These are phyloP conservation scores for Oligia strigilis DNA, from an alignment of 2,888 invertebrate species.

Conservation along the genomic window DNA sequence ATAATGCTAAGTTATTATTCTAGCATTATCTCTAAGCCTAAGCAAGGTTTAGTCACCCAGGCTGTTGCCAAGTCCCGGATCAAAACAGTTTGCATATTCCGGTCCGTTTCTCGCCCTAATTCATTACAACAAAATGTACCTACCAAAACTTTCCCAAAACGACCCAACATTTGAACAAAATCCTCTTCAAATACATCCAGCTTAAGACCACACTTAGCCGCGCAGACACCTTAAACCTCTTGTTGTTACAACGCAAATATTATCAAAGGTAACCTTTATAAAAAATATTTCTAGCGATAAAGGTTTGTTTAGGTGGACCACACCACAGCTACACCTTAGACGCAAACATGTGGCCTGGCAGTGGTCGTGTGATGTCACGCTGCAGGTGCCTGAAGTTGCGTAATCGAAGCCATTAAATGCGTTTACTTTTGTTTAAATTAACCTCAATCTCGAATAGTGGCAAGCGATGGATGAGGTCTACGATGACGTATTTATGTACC, in stretches of 20 bases:
- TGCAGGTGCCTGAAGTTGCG: not conserved
- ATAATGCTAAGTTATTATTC: slow-evolving; percentile 21
- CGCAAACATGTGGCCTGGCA: not conserved
- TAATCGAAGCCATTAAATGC: not conserved
- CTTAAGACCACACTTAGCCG: slow-evolving; percentile 18
- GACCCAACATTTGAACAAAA: slow-evolving; percentile 22
- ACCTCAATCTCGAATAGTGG: not conserved
- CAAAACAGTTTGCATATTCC: slow-evolving; percentile 41
- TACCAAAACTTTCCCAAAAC: slow-evolving; percentile 32
- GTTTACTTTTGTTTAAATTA: not conserved
- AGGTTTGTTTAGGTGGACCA: not conserved
- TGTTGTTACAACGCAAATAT: slow-evolving; percentile 30
- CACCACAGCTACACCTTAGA: too few species aligned
- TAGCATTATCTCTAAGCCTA: slow-evolving; percentile 27
- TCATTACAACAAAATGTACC: slow-evolving; percentile 41
- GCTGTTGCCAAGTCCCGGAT: slow-evolving; percentile 43
- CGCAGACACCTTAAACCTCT: slow-evolving; percentile 37
- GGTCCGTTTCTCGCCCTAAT: slow-evolving; percentile 18
- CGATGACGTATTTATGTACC: not conserved
- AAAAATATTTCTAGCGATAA: slow-evolving; percentile 20
- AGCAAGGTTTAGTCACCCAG: slow-evolving; percentile 5
- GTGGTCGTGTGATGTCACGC: not conserved
- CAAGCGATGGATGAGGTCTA: too few species aligned
- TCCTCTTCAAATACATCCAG: slow-evolving; percentile 39
- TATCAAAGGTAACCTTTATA: slow-evolving; percentile 19